Base-by-base conservation (phyloP, 2,113 vertebrate genomes). In the Vulpes vulpes region DNA sequence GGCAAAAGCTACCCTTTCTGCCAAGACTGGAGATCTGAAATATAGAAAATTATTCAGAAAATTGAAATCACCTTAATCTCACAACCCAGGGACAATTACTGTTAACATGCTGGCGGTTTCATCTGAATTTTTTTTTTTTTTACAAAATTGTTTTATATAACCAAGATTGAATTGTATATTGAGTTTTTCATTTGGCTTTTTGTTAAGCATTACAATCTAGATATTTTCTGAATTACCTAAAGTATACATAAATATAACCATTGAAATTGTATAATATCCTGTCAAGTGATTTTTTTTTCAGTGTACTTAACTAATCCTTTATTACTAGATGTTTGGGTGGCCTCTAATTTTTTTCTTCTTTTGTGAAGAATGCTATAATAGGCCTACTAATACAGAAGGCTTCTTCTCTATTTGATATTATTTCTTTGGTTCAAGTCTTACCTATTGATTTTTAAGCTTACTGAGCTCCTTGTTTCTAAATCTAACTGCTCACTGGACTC, bases 11-110 rank as follows among this genome's bases (percentile, higher is more conserved):
- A 57, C 15, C 27, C 35, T 35, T 35, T 35, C 35, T 35, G 32
- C 35, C 23, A 38, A 51, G 43, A 62, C 19, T 30, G 3, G 74
- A 96, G 91, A 94, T n/a, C 25, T 92, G 67, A 96, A 76, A 60
- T 89, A 69, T 0, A 65, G 67, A 95, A 94, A 95, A 92, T 67
- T 69, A 78, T 62, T 95, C 30, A 94, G 51, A 91, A 92, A 95
- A 59, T 20, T 12, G 55, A 96, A 97, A 90, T 79, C 38, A 92
- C 80, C 43, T 92, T 73, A 92, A 83, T 60, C 32, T 89, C 74
- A 74, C 38, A 84, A 74, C 16, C 51, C 20, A 97, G 64, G 90
- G 51, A 84, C 22, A 94, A 59, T 84, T 35, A 35, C 76, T 35
- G 1, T 49, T 55, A 73, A 53, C 11, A 32, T 1, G 5, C 55